Evolutionary conservation across 2,113 vertebrate species (phyloP), one percentile per base, ranked within the genome.

Genomic region (Hassar affinis): DNA sequence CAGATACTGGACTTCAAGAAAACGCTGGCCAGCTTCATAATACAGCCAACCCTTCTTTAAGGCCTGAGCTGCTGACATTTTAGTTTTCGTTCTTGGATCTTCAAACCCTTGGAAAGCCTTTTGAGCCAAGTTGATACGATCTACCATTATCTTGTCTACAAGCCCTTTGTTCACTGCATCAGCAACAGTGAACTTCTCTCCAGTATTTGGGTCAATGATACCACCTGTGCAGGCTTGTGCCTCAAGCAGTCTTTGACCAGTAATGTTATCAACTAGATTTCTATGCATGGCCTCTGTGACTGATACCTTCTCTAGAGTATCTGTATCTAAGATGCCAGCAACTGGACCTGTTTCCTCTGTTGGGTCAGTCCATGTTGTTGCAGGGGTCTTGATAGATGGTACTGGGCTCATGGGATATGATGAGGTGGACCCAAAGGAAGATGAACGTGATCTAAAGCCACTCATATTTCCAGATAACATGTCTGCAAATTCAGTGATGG

Each of bases 41-140:
- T 99, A 99, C 0, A 99, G 92, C 97, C 97, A 99, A 68, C 98
- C 98, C 91, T 99, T 99, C 92, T 98, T 99, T 79, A 99, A 93
- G 0, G 98, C 98, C 92, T 99, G 98, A 0, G 97, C 97, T 0
- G 97, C 98, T 0, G 97, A 99, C 97, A 99, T 99, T 93, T 95
- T 98, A 0, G 92, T 95, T 95, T 99, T 99, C 88, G 97, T 99
- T 90, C 98, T 95, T 0, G 97, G 97, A 90, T 99, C 98, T 90
- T 99, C 98, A 11, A 99, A 99, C 90, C 98, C 98, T 0, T 95
- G 94, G 92, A 94, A 98, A 8, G 98, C 98, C 88, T 99, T 99
- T 88, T 99, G 97, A 2, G 98, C 98, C 22, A 99, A 93, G 91
- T 94, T 98, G 91, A 99, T 97, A 87, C 97, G 95, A 82, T 99